Evolutionary conservation across 1,140 invertebrate genomes (phyloP), one percentile per base, ranked within the genome.

Genomic region (Drosophila aff.): DNA sequence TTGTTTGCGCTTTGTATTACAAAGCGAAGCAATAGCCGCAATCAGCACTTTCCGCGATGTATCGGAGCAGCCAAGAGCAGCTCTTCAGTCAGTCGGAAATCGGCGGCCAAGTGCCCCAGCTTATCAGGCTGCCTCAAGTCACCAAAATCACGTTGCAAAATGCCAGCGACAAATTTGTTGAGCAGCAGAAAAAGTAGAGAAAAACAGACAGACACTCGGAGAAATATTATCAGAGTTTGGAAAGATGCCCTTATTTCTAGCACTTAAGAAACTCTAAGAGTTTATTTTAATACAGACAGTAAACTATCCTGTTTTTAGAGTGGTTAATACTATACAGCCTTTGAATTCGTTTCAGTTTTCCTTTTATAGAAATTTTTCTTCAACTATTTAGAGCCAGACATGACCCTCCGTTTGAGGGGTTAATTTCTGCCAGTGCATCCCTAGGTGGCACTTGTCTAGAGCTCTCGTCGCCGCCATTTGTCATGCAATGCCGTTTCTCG

Each of bases 61-160:
- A 69, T 63, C 38, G 26, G 46, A 53, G 41, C 52, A 28, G n/a
- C 21, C 53, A 55, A 73, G 57, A 67, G 28, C 59, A 67, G 28
- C 59, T 52, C 50, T 74, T 31, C 57, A 43, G 62, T 52, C 53
- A 38, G 55, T 49, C 63, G 46, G 49, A 53, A 68, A 68, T 67
- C 33, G 26, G 31, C 38, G 69, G 44, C 47, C 55, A 64, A 81
- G 31, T 76, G 57, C 50, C 44, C 57, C 23, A 38, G 58, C 66
- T 77, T 77, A 77, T 77, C 75, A 61, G 55, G 47, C 53, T 47
- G 63, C 41, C 23, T 43, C 53, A 79, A 85, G 82, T 69, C 57
- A 71, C 69, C 40, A 55, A 77, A 85, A 85, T 81, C 78, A 74
- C 67, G 57, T 85, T 84, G 68, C 81, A 73, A 82, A 84, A 77